phyloP scores from a whole-genome alignment of 2,888 invertebrate species.

The Tetragonula carbonaria region DNA sequence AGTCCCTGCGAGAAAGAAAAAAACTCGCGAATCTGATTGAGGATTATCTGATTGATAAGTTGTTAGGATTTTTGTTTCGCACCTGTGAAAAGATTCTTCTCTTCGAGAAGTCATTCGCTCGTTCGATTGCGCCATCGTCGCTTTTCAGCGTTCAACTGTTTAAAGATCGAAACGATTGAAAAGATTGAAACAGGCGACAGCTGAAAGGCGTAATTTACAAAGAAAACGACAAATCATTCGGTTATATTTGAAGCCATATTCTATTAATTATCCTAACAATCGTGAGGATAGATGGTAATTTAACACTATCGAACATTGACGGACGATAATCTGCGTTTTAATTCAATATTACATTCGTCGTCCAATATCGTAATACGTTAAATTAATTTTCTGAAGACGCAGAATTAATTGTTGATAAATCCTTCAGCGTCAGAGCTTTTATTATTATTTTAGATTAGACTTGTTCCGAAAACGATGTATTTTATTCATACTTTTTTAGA shows the following conservation, averaged over 20 bases:
- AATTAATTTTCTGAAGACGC: neutral
- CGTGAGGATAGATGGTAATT: slow-evolving; percentile 3
- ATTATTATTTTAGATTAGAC: too few species aligned
- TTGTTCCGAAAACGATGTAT: too few species aligned
- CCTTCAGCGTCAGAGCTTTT: too few species aligned
- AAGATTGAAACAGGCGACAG: slow-evolving; percentile 16
- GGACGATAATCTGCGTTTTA: neutral
- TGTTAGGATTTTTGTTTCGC: neutral
- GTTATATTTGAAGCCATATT: neutral
- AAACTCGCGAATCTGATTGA: neutral
- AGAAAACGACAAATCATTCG: slow-evolving; percentile 27
- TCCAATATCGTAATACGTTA: neutral
- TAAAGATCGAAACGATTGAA: neutral
- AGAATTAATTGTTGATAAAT: neutral
- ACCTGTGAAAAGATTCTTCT: neutral
- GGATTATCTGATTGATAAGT: neutral
- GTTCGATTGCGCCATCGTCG: slow-evolving; percentile 4
- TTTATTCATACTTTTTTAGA: too few species aligned
- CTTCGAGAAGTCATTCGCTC: neutral
- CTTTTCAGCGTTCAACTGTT: neutral
- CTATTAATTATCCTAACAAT: slow-evolving; percentile 19
- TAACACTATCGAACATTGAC: slow-evolving; percentile 3
- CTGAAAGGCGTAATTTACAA: slow-evolving; percentile 20
- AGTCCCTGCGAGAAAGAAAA: neutral
- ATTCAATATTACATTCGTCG: neutral